phyloP scores from a whole-genome alignment of 2,113 vertebrate species.

The Tachysurus vachellii region DNA sequence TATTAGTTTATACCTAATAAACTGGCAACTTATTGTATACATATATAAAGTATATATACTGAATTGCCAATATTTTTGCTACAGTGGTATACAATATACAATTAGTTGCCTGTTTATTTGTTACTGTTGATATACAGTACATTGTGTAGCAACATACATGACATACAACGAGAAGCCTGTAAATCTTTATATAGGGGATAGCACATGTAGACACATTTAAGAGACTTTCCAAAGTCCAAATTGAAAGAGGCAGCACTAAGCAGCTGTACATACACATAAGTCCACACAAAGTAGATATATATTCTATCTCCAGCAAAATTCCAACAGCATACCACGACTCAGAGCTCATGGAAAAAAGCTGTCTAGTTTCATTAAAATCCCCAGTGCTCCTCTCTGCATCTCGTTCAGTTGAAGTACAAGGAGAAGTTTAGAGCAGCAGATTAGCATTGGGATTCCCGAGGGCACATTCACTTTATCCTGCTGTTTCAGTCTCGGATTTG shows the following conservation, averaged over 20 bases:
- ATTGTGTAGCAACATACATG: background rate
- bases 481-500: background rate
- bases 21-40: background rate
- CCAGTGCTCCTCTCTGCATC: background rate
- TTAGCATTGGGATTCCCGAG: background rate
- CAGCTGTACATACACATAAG: background rate
- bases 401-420: background rate
- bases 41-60: background rate
- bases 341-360: conserved; percentile 23
- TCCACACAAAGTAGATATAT: background rate
- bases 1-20: background rate
- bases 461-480: background rate
- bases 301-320: conserved; percentile 6
- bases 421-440: background rate
- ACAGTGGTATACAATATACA: background rate
- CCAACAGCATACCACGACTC: conserved; percentile 19
- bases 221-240: background rate
- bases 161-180: background rate
- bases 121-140: background rate
- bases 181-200: background rate
- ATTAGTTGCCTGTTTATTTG: background rate
- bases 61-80: background rate
- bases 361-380: conserved; percentile 4
- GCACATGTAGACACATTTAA: background rate
- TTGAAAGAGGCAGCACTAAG: background rate